Evolutionary conservation across 2,797 vertebrate species (phyloP).

Genomic region (Mus caroli): DNA sequence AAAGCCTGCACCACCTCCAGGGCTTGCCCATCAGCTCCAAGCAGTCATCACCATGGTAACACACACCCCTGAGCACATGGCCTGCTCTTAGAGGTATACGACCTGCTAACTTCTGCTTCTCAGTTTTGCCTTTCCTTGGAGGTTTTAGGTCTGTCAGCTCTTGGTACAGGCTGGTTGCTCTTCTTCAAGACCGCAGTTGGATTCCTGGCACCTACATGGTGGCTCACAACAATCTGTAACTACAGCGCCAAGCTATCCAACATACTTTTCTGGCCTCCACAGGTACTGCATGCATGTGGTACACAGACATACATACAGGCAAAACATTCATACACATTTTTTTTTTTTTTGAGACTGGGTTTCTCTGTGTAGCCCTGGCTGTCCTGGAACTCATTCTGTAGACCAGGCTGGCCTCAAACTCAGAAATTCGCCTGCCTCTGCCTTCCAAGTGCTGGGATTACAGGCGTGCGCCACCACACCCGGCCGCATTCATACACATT

Average conservation of each 20-base stretch:
- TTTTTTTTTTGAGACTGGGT: too few relatives aligned
- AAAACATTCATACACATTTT: background rate
- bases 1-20: background rate
- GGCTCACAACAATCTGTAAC: background rate
- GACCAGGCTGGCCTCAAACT: too few relatives aligned
- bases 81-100: slow-evolving; percentile 11
- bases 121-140: slow-evolving; percentile 58
- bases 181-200: background rate
- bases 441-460: too few relatives aligned
- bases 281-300: background rate
- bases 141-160: background rate
- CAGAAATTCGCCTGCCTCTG: too few relatives aligned
- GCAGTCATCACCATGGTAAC: fast-evolving
- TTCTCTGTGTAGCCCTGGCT: too few relatives aligned
- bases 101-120: background rate
- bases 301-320: background rate
- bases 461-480: too few relatives aligned
- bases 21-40: background rate
- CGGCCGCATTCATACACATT: too few relatives aligned
- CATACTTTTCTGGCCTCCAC: background rate
- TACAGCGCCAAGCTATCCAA: background rate
- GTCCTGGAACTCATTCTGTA: too few relatives aligned
- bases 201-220: background rate
- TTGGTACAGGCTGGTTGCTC: background rate
- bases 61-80: background rate